These are phyloP conservation scores for Caenorhabditis becei DNA, from an alignment of 2,888 invertebrate genomes.

Conservation along the genomic window DNA sequence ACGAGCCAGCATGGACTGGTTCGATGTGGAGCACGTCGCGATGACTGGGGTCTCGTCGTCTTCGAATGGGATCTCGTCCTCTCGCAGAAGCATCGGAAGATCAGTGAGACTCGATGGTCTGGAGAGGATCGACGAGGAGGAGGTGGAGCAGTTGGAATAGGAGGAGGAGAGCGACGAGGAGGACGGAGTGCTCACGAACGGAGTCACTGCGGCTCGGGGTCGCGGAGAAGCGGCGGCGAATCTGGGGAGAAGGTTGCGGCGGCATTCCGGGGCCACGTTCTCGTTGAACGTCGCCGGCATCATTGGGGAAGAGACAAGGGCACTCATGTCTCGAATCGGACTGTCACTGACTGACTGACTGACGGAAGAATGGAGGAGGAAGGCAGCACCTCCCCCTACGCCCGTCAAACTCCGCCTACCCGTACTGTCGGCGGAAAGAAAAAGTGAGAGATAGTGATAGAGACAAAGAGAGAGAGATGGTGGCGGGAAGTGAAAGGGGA, in stretches of 20 bases:
- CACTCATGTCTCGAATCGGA: constrained; percentile 26
- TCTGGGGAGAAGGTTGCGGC: constrained; percentile 43
- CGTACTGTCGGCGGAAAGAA: constrained; percentile 3
- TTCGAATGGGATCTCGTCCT: background rate
- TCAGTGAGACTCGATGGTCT: constrained; percentile 45
- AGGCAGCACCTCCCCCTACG: constrained; percentile 15
- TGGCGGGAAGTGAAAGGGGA: background rate
- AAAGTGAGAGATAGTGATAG: constrained; percentile 7
- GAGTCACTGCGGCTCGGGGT: constrained; percentile 28
- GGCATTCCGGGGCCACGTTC: constrained; percentile 50
- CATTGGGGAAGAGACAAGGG: constrained; percentile 43
- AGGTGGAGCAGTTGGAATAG: background rate
- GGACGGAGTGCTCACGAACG: constrained; percentile 40
- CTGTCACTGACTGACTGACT: constrained; percentile 28
- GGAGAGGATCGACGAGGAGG: constrained; percentile 17
- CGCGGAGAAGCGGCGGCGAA: constrained; percentile 13
- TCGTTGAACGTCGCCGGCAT: constrained; percentile 31
- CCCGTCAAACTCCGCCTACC: constrained; percentile 9
- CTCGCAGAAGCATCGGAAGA: constrained; percentile 23
- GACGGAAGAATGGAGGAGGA: background rate
- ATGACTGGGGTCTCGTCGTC: constrained; percentile 17
- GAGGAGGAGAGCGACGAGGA: constrained; percentile 14
- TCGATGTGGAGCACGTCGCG: background rate
- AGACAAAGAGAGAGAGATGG: background rate
- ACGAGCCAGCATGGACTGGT: constrained; percentile 24